These are phyloP conservation scores for Rhingia rostrata DNA, from an alignment of 2,888 invertebrate genomes.

Conservation along the genomic window DNA sequence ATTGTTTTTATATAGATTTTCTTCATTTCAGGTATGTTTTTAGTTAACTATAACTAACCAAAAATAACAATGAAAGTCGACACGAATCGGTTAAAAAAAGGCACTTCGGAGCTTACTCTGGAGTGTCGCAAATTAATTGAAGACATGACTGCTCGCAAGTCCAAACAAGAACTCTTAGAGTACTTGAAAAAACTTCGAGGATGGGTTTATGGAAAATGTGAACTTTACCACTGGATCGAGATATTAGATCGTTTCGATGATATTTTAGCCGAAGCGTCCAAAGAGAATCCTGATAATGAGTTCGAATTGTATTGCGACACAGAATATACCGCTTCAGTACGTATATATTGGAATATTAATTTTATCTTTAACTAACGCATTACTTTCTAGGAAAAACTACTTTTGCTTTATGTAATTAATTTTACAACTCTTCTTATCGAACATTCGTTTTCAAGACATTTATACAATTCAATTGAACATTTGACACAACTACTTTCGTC, in stretches of 20 bases:
- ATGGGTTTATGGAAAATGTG: conserved; percentile 94
- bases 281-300: conserved; percentile 79
- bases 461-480: conserved; percentile 95
- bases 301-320: conserved; percentile 87
- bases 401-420: conserved; percentile 89
- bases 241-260: conserved; percentile 90
- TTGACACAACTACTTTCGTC: conserved; percentile 90
- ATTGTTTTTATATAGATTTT: too few relatives aligned
- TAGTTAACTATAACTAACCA: neutral
- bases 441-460: conserved; percentile 92
- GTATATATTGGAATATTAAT: conserved; percentile 64
- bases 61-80: conserved; percentile 89
- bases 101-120: conserved; percentile 91
- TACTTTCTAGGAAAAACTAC: conserved; percentile 86
- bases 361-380: neutral
- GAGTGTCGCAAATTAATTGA: conserved; percentile 91
- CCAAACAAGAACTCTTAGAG: conserved; percentile 87
- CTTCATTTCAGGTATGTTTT: too few relatives aligned
- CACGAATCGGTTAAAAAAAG: conserved; percentile 90
- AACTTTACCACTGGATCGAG: conserved; percentile 93
- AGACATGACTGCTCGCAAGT: conserved; percentile 87
- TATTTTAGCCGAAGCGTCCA: conserved; percentile 89
- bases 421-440: conserved; percentile 93
- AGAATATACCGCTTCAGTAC: conserved; percentile 85
- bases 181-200: conserved; percentile 88